A percentile compares a stretch with the other conserved stretches of the same genome.
phyloP scores from a whole-genome alignment of 1,140 invertebrate genomes.

The Temnothorax nylanderi region DNA sequence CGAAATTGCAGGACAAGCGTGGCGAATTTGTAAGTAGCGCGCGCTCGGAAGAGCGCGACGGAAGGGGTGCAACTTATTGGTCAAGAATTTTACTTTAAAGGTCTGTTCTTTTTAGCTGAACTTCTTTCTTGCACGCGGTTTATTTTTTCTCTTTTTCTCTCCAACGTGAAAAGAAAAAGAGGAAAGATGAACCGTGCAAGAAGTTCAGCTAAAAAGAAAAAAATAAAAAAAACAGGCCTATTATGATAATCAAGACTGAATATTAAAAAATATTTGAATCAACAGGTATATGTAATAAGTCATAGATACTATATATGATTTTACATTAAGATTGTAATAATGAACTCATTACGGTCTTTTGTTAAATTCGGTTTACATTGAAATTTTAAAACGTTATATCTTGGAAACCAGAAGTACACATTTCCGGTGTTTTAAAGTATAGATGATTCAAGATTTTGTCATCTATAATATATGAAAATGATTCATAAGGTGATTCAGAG shows the following conservation, averaged over 20 bases:
- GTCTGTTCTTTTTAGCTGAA: no score
- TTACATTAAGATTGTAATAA: not conserved
- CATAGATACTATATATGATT: not conserved
- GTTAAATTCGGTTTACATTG: not conserved
- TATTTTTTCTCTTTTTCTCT: no score
- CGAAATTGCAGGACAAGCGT: constrained; percentile 45
- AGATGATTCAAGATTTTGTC: not conserved
- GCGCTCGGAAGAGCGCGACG: not conserved
- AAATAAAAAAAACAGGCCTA: no score
- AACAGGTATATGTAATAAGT: not conserved
- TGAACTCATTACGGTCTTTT: not conserved
- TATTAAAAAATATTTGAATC: not conserved
- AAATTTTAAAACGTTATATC: not conserved
- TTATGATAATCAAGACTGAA: not conserved
- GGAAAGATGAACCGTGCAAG: no score
- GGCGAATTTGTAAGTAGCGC: constrained; percentile 37
- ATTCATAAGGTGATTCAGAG: not conserved
- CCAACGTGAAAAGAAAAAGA: no score
- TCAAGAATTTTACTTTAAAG: no score
- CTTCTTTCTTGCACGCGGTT: no score
- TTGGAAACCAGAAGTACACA: not conserved
- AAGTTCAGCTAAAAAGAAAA: no score
- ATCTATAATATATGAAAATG: not conserved
- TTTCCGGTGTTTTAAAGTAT: not conserved
- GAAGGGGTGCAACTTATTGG: constrained; percentile 14